These are phyloP conservation scores for Ommatoiulus sabulosus DNA, from an alignment of 2,888 invertebrate species.

Conservation along the genomic window DNA sequence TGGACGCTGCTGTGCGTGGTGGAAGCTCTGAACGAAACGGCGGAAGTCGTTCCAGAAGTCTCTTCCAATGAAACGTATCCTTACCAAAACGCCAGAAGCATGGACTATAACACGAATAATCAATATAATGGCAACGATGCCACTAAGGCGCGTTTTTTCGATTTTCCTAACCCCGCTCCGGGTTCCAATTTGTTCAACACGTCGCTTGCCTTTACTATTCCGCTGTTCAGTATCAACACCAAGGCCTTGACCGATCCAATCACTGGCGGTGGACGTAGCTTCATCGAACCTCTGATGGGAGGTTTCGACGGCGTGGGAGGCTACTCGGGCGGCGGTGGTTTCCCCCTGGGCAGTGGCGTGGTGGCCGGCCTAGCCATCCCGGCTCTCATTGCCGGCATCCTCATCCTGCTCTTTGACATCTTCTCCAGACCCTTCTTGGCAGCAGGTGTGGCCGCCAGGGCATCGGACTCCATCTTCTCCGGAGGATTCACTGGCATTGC, in stretches of 20 bases:
- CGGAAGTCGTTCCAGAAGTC: not conserved
- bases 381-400: conserved; percentile 60
- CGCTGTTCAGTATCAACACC: conserved; percentile 63
- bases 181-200: conserved; percentile 62
- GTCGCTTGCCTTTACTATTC: conserved; percentile 63
- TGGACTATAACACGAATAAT: conserved; percentile 6
- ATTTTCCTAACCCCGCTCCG: conserved; percentile 54
- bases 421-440: conserved; percentile 59
- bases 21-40: not conserved
- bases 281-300: conserved; percentile 59
- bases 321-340: conserved; percentile 55
- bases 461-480: conserved; percentile 56
- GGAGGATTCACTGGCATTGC: conserved; percentile 57
- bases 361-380: conserved; percentile 59
- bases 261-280: conserved; percentile 58
- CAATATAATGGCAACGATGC: not conserved
- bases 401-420: conserved; percentile 60
- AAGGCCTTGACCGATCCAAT: conserved; percentile 60
- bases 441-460: conserved; percentile 54
- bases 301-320: conserved; percentile 52
- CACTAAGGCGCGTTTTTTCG: not conserved
- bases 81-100: conserved; percentile 25
- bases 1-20: not conserved
- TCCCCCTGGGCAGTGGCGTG: conserved; percentile 59
- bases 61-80: conserved; percentile 49